A percentile compares a stretch with the other conserved stretches of the same genome.
These are phyloP conservation scores for Cherax quadricarinatus DNA, from an alignment of 1,140 invertebrate genomes.

Conservation along the genomic window DNA sequence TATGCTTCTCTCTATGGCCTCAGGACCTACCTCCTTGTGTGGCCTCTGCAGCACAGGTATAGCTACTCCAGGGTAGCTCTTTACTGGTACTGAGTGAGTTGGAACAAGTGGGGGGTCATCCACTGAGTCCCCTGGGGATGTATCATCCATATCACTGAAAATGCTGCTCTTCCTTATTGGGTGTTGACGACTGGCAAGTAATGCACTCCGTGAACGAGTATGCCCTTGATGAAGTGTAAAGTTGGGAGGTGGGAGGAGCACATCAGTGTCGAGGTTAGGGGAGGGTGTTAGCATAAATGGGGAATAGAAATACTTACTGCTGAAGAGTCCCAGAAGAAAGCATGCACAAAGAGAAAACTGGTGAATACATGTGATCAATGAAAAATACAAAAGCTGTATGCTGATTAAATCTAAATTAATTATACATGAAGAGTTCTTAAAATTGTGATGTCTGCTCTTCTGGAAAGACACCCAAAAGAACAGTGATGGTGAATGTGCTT, in stretches of 20 bases:
- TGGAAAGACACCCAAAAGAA: too few species aligned
- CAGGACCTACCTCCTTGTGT: conserved; percentile 70
- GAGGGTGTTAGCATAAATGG: conserved; percentile 65
- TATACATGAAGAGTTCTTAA: too few species aligned
- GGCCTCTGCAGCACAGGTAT: conserved; percentile 61
- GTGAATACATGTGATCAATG: conserved; percentile 43
- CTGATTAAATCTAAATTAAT: neutral
- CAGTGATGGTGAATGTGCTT: too few species aligned
- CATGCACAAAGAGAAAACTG: conserved; percentile 58
- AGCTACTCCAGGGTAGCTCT: conserved; percentile 70
- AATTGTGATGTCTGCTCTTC: too few species aligned
- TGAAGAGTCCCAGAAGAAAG: conserved; percentile 65
- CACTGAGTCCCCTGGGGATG: conserved; percentile 67
- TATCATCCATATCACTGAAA: conserved; percentile 72
- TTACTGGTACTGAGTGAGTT: conserved; percentile 57
- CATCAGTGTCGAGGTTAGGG: conserved; percentile 73
- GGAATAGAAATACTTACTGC: conserved; percentile 71
- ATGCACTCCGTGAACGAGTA: conserved; percentile 43
- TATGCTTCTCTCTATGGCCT: conserved; percentile 36
- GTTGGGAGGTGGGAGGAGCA: conserved; percentile 71
- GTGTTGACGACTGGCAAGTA: conserved; percentile 70
- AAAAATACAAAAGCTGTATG: neutral
- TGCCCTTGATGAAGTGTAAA: conserved; percentile 67
- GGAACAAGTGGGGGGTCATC: conserved; percentile 60
- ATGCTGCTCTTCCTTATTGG: conserved; percentile 69